Base-by-base conservation (phyloP, 1,140 invertebrate species). In the Drosophila melanica region DNA sequence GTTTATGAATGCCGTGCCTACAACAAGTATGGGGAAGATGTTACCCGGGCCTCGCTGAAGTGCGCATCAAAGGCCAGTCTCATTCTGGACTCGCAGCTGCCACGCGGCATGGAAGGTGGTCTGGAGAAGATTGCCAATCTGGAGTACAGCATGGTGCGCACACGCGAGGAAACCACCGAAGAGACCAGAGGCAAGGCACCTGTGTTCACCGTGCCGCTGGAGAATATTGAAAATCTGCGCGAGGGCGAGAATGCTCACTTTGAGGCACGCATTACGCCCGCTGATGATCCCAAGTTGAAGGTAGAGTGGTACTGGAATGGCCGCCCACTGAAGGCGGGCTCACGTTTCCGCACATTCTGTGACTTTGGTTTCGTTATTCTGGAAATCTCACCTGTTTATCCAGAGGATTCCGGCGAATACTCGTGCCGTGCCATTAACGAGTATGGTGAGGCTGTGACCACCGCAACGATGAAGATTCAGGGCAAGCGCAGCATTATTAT, bases 271-370 rank as follows among this genome's bases (percentile, higher is more conserved):
- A 93, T 99, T 12, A 97, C 95, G 39, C 98, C 98, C 14, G 96
- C 97, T 10, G 97, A 98, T 91, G 98, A 99, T 94, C 97, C 98
- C 27, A 97, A 97, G 90, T 94, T 99, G 69, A 98, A 97, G 93
- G 96, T 99, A 27, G 97, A 98, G 94, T 98, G 97, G 97, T 98
- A 96, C 93, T 97, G 96, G 95, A 98, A 98, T 92, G 97, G 97
- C 57, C 97, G 97, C 93, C 95, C 97, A 23, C 92, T 98, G 44
- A 96, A 95, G 92, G 96, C 97, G 39, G 97, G 97, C 54, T 97
- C 97, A 12, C 94, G 98, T 75, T 98, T 98, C 93, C 95, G 97
- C 53, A 98, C 97, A 50, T 98, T 98, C 95, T 97, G 97, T 90
- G 97, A 98, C 92, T 98, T 98, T 93, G 98, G 98, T 47, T 98